Percentiles rank a stretch among this genome's conserved stretches.
Evolutionary conservation across 2,888 invertebrate genomes (phyloP).

Genomic region (Agrotis ipsilon): DNA sequence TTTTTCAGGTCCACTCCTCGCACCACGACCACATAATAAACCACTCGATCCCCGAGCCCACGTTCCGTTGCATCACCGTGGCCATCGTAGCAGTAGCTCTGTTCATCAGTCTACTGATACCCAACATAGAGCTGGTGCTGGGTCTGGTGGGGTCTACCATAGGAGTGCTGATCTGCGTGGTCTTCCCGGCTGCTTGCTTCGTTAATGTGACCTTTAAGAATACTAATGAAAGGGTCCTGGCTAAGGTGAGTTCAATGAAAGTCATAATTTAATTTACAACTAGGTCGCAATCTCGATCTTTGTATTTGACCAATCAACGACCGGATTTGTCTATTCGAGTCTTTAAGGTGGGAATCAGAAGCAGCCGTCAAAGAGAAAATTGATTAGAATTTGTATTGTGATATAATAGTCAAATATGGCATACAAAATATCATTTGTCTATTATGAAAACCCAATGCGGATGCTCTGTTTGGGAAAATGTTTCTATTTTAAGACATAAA

Average conservation of each 20-base stretch:
- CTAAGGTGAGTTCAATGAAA: slow-evolving; percentile 92
- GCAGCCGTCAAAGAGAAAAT: too few relatives aligned
- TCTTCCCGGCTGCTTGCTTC: slow-evolving; percentile 98
- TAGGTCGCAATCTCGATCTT: too few relatives aligned
- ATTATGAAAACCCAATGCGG: too few relatives aligned
- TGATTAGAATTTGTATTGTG: too few relatives aligned
- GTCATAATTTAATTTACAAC: too few relatives aligned
- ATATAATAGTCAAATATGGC: too few relatives aligned
- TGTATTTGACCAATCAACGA: too few relatives aligned
- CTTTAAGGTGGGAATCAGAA: too few relatives aligned
- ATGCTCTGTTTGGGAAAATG: too few relatives aligned
- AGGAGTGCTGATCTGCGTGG: slow-evolving; percentile 97
- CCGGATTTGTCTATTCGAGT: too few relatives aligned
- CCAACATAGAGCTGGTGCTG: slow-evolving; percentile 98
- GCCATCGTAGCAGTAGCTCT: slow-evolving; percentile 95
- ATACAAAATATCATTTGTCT: too few relatives aligned
- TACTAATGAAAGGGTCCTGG: slow-evolving; percentile 95
- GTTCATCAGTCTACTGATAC: slow-evolving; percentile 96
- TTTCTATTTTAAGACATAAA: too few relatives aligned
- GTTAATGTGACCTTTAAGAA: slow-evolving; percentile 96
- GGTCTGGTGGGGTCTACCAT: slow-evolving; percentile 98
- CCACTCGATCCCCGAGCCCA: slow-evolving; percentile 95
- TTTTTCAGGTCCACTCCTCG: slow-evolving; percentile 93
- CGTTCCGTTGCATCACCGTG: slow-evolving; percentile 96
- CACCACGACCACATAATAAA: slow-evolving; percentile 92